phyloP scores from a whole-genome alignment of 2,113 vertebrate species.

The Cromileptes altivelis region DNA sequence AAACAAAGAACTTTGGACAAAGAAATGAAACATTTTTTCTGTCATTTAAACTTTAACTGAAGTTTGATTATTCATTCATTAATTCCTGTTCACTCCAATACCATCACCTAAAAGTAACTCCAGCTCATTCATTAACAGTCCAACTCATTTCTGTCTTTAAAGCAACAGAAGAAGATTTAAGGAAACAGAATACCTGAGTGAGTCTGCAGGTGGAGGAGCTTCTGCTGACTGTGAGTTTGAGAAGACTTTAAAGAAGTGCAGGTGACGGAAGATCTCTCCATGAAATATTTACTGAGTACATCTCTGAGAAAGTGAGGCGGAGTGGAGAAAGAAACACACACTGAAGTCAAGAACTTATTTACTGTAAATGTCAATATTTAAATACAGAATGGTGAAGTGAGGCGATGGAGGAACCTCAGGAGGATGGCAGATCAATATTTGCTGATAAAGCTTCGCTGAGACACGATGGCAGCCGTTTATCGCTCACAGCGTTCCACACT shows the following conservation, averaged over 20 bases:
- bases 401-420: no score
- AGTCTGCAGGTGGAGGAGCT: not conserved
- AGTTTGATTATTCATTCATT: constrained; percentile 8
- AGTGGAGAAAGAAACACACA: not conserved
- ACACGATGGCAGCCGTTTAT: no score
- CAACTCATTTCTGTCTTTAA: no score
- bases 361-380: not conserved
- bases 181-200: not conserved
- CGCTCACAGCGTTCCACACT: no score
- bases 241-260: not conserved
- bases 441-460: no score
- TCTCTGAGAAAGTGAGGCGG: not conserved
- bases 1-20: not conserved
- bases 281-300: constrained; percentile 16
- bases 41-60: not conserved
- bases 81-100: not conserved
- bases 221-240: constrained; percentile 9
- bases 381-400: no score
- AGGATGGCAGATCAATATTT: no score
- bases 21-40: not conserved
- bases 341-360: no score
- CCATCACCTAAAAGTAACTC: no score
- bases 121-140: no score
- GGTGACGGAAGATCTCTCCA: not conserved
- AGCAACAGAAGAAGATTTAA: not conserved